phyloP scores from a whole-genome alignment of 2,888 invertebrate species.

The Myopa tessellatipennis region DNA sequence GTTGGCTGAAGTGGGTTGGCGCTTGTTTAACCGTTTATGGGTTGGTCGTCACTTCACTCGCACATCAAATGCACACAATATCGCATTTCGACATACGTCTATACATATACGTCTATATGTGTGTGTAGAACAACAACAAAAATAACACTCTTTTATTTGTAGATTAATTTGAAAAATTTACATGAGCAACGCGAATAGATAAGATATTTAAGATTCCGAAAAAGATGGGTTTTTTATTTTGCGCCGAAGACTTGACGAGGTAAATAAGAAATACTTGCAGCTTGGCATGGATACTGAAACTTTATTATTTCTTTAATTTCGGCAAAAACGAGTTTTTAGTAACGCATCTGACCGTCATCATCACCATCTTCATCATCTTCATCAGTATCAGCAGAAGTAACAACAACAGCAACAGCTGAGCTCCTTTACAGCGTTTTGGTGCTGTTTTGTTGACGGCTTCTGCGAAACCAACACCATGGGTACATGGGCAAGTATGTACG shows the following conservation, averaged over 20 bases:
- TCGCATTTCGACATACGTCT: constrained; percentile 21
- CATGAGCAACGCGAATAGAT: constrained; percentile 28
- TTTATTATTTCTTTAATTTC: constrained; percentile 24
- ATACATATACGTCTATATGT: background rate
- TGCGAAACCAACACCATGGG: constrained; percentile 3
- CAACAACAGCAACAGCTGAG: background rate
- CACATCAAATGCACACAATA: constrained; percentile 43
- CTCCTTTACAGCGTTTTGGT: constrained; percentile 13
- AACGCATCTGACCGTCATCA: constrained; percentile 25
- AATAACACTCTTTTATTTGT: constrained; percentile 16
- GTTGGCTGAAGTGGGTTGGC: constrained; percentile 32
- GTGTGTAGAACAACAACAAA: constrained; percentile 21
- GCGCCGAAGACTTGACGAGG: constrained; percentile 11
- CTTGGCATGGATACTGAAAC: constrained; percentile 1
- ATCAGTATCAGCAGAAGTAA: background rate
- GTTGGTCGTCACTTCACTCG: constrained; percentile 40
- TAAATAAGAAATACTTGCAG: constrained; percentile 10
- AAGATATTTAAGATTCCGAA: constrained; percentile 15
- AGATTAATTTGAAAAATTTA: constrained; percentile 28
- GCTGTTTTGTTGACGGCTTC: background rate
- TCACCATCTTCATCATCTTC: constrained; percentile 7
- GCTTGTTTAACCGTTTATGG: constrained; percentile 34
- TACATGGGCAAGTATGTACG: background rate
- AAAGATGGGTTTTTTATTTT: background rate
- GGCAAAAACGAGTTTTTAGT: constrained; percentile 34